phyloP scores from a whole-genome alignment of 2,888 invertebrate genomes.

The Serripes groenlandicus region DNA sequence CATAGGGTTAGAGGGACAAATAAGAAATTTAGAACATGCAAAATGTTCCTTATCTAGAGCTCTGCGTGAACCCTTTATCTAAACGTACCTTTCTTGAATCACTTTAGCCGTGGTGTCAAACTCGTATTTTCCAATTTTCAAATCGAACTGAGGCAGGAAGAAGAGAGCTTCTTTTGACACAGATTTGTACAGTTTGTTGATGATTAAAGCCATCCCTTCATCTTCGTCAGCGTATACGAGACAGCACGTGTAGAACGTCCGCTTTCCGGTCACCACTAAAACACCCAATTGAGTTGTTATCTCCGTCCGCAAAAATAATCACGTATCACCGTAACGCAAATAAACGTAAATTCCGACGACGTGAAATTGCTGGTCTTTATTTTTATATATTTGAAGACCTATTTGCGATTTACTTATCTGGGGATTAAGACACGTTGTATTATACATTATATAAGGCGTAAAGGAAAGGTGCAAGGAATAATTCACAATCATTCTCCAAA shows the following conservation, averaged over 20 bases:
- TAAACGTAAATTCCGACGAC: not conserved
- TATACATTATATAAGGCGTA: no score
- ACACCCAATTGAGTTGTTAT: no score
- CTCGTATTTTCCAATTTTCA: conserved; percentile 47
- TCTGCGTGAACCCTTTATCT: no score
- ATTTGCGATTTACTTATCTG: no score
- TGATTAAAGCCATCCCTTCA: conserved; percentile 43
- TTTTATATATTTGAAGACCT: no score
- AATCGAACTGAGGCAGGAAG: conserved; percentile 62
- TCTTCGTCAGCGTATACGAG: conserved; percentile 58
- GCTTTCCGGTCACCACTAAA: conserved; percentile 37
- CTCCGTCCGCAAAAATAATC: no score
- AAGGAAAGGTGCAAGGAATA: no score
- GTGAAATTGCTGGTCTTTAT: not conserved
- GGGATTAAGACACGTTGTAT: no score
- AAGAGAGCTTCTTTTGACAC: conserved; percentile 38
- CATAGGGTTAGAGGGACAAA: not conserved
- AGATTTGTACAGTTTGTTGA: conserved; percentile 45
- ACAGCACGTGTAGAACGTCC: conserved; percentile 59
- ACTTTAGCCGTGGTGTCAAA: conserved; percentile 54
- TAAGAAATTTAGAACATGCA: no score
- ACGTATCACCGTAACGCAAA: not conserved
- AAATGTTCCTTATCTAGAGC: no score
- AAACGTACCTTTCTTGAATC: conserved; percentile 58
- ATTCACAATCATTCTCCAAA: no score